Percentiles rank a stretch among this genome's conserved stretches.
phyloP scores from a whole-genome alignment of 2,113 vertebrate genomes.

The Myrmecobius fasciatus region DNA sequence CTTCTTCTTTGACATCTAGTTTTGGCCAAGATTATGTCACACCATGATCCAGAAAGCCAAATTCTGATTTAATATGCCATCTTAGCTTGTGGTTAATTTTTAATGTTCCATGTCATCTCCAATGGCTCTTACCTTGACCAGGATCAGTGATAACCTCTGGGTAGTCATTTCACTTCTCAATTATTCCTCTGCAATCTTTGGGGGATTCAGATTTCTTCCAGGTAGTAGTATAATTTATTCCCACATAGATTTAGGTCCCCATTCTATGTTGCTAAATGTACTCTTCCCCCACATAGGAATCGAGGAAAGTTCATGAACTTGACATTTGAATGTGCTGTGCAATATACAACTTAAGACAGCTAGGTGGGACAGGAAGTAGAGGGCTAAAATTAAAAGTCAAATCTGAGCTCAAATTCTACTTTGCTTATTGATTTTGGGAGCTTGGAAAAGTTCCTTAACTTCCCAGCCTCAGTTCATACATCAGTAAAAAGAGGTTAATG shows the following conservation, averaged over 20 bases:
- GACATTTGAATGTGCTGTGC: background rate
- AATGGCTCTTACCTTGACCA: background rate
- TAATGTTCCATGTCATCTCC: background rate
- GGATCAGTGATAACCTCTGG: background rate
- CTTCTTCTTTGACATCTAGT: background rate
- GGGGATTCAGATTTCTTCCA: background rate
- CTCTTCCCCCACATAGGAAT: background rate
- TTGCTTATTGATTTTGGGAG: background rate
- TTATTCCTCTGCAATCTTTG: background rate
- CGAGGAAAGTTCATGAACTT: background rate
- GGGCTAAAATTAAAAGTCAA: background rate
- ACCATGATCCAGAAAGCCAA: background rate
- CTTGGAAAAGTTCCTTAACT: background rate
- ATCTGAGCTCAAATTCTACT: background rate
- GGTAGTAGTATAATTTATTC: background rate
- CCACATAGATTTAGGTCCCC: background rate
- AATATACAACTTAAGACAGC: background rate
- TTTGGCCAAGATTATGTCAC: background rate
- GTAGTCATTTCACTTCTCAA: background rate
- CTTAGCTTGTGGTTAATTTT: background rate
- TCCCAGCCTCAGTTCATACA: background rate
- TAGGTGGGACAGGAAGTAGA: background rate
- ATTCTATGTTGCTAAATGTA: background rate
- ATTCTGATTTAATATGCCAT: background rate
- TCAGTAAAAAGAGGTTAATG: background rate